phyloP scores from a whole-genome alignment of 2,113 vertebrate species.

The Lathamus discolor region DNA sequence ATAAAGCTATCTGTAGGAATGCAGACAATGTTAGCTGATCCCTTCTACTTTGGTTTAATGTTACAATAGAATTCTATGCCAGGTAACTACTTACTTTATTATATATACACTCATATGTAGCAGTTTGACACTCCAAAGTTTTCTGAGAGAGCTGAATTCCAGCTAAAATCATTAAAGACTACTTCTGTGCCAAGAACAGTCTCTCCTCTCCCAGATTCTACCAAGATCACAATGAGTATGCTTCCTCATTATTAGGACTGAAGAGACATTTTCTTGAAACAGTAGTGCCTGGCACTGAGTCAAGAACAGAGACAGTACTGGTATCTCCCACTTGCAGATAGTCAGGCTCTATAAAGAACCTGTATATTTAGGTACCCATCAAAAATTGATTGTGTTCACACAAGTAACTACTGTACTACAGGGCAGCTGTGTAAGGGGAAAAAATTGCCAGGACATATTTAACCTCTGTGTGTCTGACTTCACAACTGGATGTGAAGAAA shows the following conservation, averaged over 20 bases:
- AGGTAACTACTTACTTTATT: not conserved
- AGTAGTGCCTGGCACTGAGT: not conserved
- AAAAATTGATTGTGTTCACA: not conserved
- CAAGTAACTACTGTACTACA: not conserved
- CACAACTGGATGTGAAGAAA: not conserved
- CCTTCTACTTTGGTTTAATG: not conserved
- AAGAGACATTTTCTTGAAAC: not conserved
- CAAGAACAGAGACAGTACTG: fast-evolving
- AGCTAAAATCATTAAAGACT: not conserved
- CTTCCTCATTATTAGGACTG: not conserved
- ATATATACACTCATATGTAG: not conserved
- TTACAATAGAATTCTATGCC: not conserved
- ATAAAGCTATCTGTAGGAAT: not conserved
- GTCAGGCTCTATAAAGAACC: not conserved
- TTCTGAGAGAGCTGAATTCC: not conserved
- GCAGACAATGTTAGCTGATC: not conserved
- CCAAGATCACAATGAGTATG: not conserved
- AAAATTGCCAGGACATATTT: not conserved
- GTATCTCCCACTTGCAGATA: not conserved
- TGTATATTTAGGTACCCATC: not conserved
- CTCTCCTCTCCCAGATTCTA: not conserved
- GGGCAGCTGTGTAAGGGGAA: not conserved
- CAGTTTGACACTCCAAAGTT: not conserved
- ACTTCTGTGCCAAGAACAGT: not conserved
- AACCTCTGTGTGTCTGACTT: not conserved